Conservation (phyloP, 1,140 invertebrate species). For the Contarinia nasturtii region DNA sequence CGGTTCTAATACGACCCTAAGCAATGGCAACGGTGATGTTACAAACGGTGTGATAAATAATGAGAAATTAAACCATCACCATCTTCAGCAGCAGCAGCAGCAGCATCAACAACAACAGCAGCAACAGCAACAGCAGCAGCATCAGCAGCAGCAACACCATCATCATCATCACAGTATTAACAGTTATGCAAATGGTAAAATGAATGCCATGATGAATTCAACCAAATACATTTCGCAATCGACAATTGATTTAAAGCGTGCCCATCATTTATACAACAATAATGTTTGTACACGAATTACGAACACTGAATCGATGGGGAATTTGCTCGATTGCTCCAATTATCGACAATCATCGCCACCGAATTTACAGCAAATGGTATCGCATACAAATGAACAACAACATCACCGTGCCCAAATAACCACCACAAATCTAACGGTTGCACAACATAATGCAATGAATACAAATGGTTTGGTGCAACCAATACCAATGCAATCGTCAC, state of each 20-base stretch:
- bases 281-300: slow-evolving; percentile 4
- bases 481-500: background rate
- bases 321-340: slow-evolving; percentile 4
- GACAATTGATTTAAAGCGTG: slow-evolving; percentile 21
- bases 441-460: background rate
- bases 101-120: background rate
- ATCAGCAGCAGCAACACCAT: too few relatives aligned
- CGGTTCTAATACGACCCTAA: slow-evolving; percentile 19
- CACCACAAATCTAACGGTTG: too few relatives aligned
- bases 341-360: too few relatives aligned
- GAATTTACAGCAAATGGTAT: too few relatives aligned
- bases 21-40: background rate
- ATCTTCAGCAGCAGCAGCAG: background rate
- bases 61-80: background rate
- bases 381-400: too few relatives aligned
- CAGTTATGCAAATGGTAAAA: too few relatives aligned
- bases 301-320: slow-evolving; percentile 16
- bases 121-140: background rate
- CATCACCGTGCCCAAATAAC: too few relatives aligned
- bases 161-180: too few relatives aligned
- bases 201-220: too few relatives aligned
- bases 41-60: background rate
- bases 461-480: background rate
- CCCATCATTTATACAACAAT: slow-evolving; percentile 9
- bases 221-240: slow-evolving; percentile 18